Conservation (phyloP, 1,140 invertebrate species). For the Helicorthomorpha holstii region DNA sequence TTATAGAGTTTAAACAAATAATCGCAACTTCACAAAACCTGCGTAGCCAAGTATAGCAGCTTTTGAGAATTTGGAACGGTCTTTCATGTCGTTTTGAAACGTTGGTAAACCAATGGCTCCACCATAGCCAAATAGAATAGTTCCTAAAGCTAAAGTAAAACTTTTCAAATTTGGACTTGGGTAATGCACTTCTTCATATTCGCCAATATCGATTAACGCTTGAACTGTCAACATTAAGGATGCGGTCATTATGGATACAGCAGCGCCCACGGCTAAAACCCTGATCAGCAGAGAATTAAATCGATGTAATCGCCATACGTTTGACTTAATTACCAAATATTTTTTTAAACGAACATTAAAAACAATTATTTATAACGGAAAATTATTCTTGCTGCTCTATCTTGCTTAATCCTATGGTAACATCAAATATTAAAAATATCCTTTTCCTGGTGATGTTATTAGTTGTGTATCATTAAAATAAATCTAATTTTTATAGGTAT, state of each 20-base stretch:
- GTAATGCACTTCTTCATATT: neutral
- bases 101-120: slow-evolving; percentile 24
- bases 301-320: neutral
- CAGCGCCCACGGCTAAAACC: slow-evolving; percentile 15
- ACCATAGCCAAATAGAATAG: slow-evolving; percentile 22
- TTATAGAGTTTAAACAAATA: too few species aligned
- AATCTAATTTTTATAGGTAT: too few species aligned
- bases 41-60: slow-evolving; percentile 17
- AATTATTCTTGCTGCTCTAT: too few species aligned
- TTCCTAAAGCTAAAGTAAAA: slow-evolving; percentile 18
- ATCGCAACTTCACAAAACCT: too few species aligned
- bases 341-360: too few species aligned
- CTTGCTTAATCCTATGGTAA: too few species aligned
- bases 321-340: neutral
- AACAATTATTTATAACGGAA: too few species aligned
- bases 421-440: too few species aligned
- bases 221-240: slow-evolving; percentile 37
- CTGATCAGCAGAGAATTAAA: neutral
- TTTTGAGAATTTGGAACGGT: slow-evolving; percentile 16
- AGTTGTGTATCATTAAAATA: too few species aligned
- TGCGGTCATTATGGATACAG: slow-evolving; percentile 29
- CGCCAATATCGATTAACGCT: slow-evolving; percentile 25
- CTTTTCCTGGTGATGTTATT: too few species aligned
- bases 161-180: slow-evolving; percentile 6
- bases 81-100: slow-evolving; percentile 25